These are phyloP conservation scores for Elachura formosa DNA, from an alignment of 2,113 vertebrate genomes.

Conservation along the genomic window DNA sequence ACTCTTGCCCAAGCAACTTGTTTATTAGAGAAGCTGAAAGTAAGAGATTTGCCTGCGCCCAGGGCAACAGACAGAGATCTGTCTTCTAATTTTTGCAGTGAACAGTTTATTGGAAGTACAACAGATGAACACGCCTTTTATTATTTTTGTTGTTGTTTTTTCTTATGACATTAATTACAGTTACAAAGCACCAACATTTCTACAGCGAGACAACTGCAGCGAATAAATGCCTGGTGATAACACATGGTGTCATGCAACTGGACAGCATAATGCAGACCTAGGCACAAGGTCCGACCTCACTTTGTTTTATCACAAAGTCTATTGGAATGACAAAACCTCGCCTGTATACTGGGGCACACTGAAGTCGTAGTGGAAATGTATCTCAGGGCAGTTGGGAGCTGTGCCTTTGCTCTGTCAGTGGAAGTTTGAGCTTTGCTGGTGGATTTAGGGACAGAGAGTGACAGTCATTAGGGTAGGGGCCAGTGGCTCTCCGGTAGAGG, in stretches of 20 bases:
- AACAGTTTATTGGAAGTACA: neutral
- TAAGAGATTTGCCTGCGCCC: neutral
- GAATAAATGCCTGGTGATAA: neutral
- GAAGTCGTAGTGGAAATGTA: neutral
- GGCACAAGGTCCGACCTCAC: neutral
- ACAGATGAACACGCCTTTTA: neutral
- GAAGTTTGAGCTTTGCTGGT: neutral
- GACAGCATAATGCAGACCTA: neutral
- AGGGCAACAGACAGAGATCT: neutral
- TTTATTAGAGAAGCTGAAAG: neutral
- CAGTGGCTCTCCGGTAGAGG: neutral
- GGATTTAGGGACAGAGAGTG: neutral
- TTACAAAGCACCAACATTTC: neutral
- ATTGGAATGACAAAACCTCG: neutral
- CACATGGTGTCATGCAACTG: neutral
- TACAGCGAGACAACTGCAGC: neutral
- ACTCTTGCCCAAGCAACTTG: neutral
- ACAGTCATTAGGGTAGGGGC: accelerated
- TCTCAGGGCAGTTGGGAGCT: neutral
- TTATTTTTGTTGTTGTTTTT: neutral
- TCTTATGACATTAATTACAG: neutral
- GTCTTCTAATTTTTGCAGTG: neutral
- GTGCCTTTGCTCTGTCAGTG: neutral
- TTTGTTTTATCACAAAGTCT: neutral
- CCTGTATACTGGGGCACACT: neutral